Evolutionary conservation across 2,888 invertebrate species (phyloP).

Genomic region (Agrochola lychnidis): DNA sequence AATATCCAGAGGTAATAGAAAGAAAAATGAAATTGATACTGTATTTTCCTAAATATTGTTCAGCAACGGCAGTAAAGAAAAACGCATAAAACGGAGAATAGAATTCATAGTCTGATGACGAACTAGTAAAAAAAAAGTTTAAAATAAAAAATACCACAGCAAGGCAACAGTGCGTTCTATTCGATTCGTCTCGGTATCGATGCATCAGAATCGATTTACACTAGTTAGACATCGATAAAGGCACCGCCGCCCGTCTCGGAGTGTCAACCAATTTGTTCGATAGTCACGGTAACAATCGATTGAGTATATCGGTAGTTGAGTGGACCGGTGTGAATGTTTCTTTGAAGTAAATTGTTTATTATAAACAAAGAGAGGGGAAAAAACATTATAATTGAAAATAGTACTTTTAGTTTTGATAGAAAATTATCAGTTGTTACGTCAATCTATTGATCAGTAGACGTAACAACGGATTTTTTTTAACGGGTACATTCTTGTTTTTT

Average conservation of each 20-base stretch:
- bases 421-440: background rate
- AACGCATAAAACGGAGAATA: background rate
- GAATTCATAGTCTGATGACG: background rate
- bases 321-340: constrained; percentile 45
- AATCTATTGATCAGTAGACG: background rate
- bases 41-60: too few relatives aligned
- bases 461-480: background rate
- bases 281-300: constrained; percentile 75
- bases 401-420: background rate
- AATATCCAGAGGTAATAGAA: background rate
- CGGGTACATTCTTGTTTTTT: background rate
- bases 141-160: constrained; percentile 23
- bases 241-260: constrained; percentile 71
- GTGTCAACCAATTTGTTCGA: constrained; percentile 80
- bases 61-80: background rate
- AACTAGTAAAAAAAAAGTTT: background rate
- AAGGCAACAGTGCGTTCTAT: constrained; percentile 37
- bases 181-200: constrained; percentile 74
- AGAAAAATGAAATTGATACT: background rate
- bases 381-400: background rate
- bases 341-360: constrained; percentile 30
- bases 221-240: constrained; percentile 78
- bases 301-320: constrained; percentile 62
- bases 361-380: constrained; percentile 19
- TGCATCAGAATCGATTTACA: constrained; percentile 79